Base-by-base conservation (phyloP, 2,797 vertebrate species). In the Tauraco hartlaubi region DNA sequence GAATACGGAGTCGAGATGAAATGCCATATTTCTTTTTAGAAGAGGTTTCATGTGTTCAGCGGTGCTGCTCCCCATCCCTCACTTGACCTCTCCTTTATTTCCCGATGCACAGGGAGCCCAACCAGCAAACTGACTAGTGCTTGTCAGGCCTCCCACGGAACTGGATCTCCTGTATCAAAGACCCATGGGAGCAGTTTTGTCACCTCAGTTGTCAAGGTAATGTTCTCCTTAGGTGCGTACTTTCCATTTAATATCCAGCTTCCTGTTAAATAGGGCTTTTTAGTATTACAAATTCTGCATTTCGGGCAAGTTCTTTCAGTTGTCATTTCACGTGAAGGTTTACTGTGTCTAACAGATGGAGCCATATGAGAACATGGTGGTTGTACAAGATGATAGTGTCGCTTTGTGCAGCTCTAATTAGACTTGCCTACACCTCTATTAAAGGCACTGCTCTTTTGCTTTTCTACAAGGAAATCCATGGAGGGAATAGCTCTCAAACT, bases 131-230 rank as follows among this genome's bases (percentile, higher is more conserved):
- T 98, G 91, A 97, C 98, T 67, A 92, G 75, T 54, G 94, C 97
- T 63, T 98, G 98, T 79, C 99, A 98, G 93, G 86, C 95, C 66
- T 96, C 98, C 76, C 98, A 99, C 13, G 99, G 99, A 71, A 95
- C 99, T 59, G 98, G 97, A 62, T 99, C 99, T 79, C 99, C 99
- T 25, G 98, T 99, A 46, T 99, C 99, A 68, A 99, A 99, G 98
- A 98, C 99, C 95, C 99, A 99, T 67, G 98, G 99, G 29, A 99
- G 98, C 96, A 98, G 98, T 97, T 99, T 99, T 96, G 98, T 99
- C 88, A 99, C 99, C 15, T 99, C 99, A 43, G 95, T 99, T 83
- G 98, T 99, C 91, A 99, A 99, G 99, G 99, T 99, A 98, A 99
- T 89, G 63, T 67, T 75, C 62, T 37, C 62, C 7, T 21, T 52